Base-by-base conservation (phyloP, 64 coral and sea anemone genomes). In the Exaiptasia diaphana region DNA sequence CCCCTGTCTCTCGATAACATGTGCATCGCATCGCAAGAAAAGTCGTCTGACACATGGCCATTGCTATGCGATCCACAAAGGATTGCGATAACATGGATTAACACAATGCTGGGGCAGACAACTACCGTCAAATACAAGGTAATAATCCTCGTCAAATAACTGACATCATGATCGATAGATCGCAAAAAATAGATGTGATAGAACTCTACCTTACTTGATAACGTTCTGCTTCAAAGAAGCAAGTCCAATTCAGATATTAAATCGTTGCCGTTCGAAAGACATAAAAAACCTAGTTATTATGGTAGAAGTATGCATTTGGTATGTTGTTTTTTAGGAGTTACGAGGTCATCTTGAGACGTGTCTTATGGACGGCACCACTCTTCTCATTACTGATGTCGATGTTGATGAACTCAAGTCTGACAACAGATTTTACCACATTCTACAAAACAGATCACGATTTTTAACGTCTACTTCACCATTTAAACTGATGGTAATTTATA, bases 101-200 rank as follows among this genome's bases (percentile, higher is more conserved):
- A 74, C 3, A 88, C 85, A 40, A 95, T 95, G 90, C 63, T 92
- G 23, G 80, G 80, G 13, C 79, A 99, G n/a, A 38, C 85, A 53
- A 85, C 80, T 14, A 60, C 86, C 9, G 95, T 99, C 24, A 99
- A 99, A 20, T 99, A 92, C 35, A 99, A 99, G 90, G 94, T 97
- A 26, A 65, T 32, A 1, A n/a, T n/a, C n/a, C n/a, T n/a, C n/a
- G n/a, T n/a, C n/a, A n/a, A n/a, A n/a, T n/a, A n/a, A n/a, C n/a
- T n/a, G n/a, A n/a, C n/a, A n/a, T n/a, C n/a, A n/a, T n/a, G n/a
- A n/a, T n/a, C n/a, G n/a, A n/a, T n/a, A n/a, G n/a, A n/a, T n/a
- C n/a, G n/a, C n/a, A n/a, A n/a, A n/a, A n/a, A n/a, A n/a, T n/a
- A n/a, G n/a, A n/a, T n/a, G n/a, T n/a, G n/a, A n/a, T n/a, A n/a